Base-by-base conservation (phyloP, 2,797 vertebrate species). In the Streptopelia turtur region DNA sequence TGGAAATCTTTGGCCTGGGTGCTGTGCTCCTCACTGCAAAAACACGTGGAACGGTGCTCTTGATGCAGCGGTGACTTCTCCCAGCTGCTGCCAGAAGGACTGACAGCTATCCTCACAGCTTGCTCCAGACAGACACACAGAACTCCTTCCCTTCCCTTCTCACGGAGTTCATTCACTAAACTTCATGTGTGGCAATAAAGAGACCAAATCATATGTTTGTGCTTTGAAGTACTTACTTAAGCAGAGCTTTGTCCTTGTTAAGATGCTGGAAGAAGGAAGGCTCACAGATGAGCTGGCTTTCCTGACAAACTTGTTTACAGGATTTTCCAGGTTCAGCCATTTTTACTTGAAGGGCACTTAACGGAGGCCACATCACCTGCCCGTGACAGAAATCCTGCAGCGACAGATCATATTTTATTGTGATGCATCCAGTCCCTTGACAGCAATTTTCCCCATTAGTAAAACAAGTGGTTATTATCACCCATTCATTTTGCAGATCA, bases 191-290 rank as follows among this genome's bases (percentile, higher is more conserved):
- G 43, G 30, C 35, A 47, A 55, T 84, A 66, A 52, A 37, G 47
- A 39, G 50, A 72, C 14, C 33, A 61, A 63, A 56, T 27, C 47
- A 21, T 8, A 6, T 2, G 16, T 23, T 39, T 20, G 33, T 65
- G 43, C 56, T 88, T 52, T 30, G 16, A 55, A 59, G 50, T 61
- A 96, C 97, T 94, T 87, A 99, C 99, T 98, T 99, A 96, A 98
- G 98, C 97, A 99, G 95, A 96, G 99, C 99, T 95, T 98, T 99
- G 98, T 99, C 99, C 97, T 99, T 99, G 98, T 99, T 99, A 90
- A 99, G 99, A 96, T 99, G 99, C 89, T 99, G 99, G 97, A 99
- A 99, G 98, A 99, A 99, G 31, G 99, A 99, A 0, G 99, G 99
- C 94, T 99, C 99, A 7, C 99, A 99, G 98, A 99, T 99, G 90